Evolutionary conservation across 2,113 vertebrate species (phyloP).

Genomic region (Pagrus major): DNA sequence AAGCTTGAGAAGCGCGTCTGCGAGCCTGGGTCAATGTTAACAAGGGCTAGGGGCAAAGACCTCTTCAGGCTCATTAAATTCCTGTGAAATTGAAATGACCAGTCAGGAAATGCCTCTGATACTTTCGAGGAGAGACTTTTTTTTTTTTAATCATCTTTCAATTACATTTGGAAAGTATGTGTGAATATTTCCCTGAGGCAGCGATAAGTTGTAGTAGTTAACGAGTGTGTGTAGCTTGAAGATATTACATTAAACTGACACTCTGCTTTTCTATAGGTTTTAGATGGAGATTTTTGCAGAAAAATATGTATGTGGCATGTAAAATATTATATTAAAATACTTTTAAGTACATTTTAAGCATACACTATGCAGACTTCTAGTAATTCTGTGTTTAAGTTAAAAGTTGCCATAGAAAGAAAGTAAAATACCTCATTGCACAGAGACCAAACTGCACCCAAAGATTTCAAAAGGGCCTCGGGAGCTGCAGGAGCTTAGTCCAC

Average conservation of each 20-base stretch:
- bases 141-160: slow-evolving; percentile 14
- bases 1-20: neutral
- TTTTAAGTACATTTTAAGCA: neutral
- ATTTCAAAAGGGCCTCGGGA: neutral
- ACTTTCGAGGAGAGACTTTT: neutral
- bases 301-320: neutral
- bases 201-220: neutral
- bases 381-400: slow-evolving; percentile 6
- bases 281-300: neutral
- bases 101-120: neutral
- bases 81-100: slow-evolving; percentile 11
- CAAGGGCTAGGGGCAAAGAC: slow-evolving; percentile 3
- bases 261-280: neutral
- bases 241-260: neutral
- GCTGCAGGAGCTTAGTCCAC: neutral
- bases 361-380: neutral
- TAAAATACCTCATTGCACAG: neutral
- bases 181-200: neutral
- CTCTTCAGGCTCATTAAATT: slow-evolving; percentile 31
- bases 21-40: slow-evolving; percentile 17
- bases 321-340: neutral
- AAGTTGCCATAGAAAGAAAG: too few species aligned
- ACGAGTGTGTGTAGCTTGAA: neutral
- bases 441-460: neutral
- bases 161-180: slow-evolving; percentile 5